Evolutionary conservation across 2,113 vertebrate species (phyloP), one percentile per base, ranked within the genome.

Genomic region (Eulemur macaco): DNA sequence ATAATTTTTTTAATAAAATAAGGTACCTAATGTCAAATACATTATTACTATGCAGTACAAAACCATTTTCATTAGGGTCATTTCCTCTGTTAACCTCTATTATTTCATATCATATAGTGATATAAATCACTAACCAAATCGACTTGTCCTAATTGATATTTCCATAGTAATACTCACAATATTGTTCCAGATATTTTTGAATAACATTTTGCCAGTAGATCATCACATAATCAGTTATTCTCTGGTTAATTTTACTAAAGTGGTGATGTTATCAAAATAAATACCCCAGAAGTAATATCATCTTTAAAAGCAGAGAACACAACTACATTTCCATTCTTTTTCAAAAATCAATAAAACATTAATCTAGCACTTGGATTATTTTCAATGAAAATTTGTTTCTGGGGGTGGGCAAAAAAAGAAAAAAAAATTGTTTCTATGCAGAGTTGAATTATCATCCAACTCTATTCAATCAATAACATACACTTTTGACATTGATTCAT

Each of bases 261-360:
- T 52, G 15, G 45, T 93, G 69, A 78, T 78, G n/a, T 92, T 31
- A 92, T 94, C 20, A 95, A 94, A 86, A 84, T 80, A 76, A 64
- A 9, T 4, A 85, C 18, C 20, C 6, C 37, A 84, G 42, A 81
- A 89, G 8, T 83, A 86, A 74, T 69, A 86, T 3, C 8, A 21
- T 73, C 56, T 84, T 86, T 39, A 54, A 86, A 93, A 95, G 27
- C 39, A 83, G 17, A 82, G 14, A 68, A 37, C 12, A 73, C 82
- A 12, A 74, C 14, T 37, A 42, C n/a, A 60, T 84, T 64, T 34
- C 11, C 14, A 85, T 85, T 82, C 42, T 63, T 91, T 89, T 89
- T 64, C 47, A 92, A 11, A 87, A 93, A 58, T 81, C 54, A 84
- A 68, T 25, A 42, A 89, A 66, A 86, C 8, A 71, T 52, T 86